Conservation (phyloP, 2,888 invertebrate genomes). For the Halictus quadricinctus region DNA sequence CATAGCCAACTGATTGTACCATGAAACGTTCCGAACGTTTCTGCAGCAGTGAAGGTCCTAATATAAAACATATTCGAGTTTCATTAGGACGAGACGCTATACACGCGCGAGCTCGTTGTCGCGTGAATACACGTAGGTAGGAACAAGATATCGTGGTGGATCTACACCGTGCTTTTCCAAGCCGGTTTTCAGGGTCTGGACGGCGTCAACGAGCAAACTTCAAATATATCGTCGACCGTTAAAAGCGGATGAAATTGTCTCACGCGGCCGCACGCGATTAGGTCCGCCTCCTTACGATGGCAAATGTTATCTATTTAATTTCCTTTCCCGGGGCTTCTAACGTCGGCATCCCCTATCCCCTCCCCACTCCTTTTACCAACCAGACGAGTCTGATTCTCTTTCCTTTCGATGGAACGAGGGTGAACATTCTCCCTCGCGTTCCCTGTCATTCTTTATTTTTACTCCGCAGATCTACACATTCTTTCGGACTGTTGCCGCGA, state of each 20-base stretch:
- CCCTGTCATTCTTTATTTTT: constrained; percentile 35
- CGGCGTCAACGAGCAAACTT: constrained; percentile 66
- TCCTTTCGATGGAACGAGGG: constrained; percentile 24
- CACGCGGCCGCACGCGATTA: constrained; percentile 69
- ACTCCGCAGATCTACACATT: constrained; percentile 3
- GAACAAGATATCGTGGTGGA: constrained; percentile 56
- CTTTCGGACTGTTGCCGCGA: background rate
- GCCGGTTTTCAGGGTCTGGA: constrained; percentile 33
- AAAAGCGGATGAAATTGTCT: constrained; percentile 72
- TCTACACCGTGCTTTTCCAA: constrained; percentile 54
- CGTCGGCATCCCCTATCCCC: constrained; percentile 17
- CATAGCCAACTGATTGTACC: background rate
- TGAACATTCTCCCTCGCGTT: constrained; percentile 22
- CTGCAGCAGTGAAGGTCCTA: background rate
- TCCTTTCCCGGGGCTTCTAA: constrained; percentile 64
- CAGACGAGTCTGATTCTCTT: constrained; percentile 21
- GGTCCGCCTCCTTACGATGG: constrained; percentile 59
- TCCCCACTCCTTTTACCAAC: constrained; percentile 5
- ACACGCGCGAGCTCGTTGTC: constrained; percentile 47
- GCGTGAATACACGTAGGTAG: constrained; percentile 47
- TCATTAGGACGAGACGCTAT: constrained; percentile 30
- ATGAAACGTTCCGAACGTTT: background rate
- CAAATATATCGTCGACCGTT: constrained; percentile 69
- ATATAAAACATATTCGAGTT: background rate
- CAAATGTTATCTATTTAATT: constrained; percentile 75